These are phyloP conservation scores for Erynnis tages DNA, from an alignment of 2,888 invertebrate species.

Conservation along the genomic window DNA sequence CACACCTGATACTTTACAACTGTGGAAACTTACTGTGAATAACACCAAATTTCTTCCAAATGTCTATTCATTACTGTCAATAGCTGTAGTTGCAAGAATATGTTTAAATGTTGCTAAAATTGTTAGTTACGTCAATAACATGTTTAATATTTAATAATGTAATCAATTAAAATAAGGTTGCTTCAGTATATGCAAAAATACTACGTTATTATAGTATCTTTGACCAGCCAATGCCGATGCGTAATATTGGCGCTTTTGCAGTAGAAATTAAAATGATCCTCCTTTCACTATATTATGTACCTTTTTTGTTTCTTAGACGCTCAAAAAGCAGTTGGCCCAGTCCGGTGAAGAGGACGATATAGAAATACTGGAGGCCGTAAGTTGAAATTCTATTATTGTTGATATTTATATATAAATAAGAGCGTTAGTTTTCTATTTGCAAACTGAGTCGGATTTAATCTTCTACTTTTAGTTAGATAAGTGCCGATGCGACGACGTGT, in stretches of 20 bases:
- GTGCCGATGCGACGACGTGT: no score
- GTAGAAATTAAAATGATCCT: no score
- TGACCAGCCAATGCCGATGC: no score
- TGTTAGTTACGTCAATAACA: not conserved
- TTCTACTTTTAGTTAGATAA: no score
- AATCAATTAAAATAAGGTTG: not conserved
- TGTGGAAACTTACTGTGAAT: slow-evolving; percentile 3
- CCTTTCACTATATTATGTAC: no score
- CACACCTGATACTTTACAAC: not conserved
- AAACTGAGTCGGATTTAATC: no score
- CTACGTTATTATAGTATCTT: no score
- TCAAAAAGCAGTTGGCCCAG: slow-evolving; percentile 69
- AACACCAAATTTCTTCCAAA: slow-evolving; percentile 9
- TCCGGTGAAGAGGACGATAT: slow-evolving; percentile 66
- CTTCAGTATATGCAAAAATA: slow-evolving; percentile 12
- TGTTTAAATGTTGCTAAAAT: not conserved
- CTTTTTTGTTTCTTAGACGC: slow-evolving; percentile 49
- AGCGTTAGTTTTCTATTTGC: no score
- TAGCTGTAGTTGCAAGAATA: slow-evolving; percentile 3
- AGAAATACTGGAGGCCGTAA: slow-evolving; percentile 63
- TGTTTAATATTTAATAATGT: not conserved
- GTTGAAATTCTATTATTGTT: no score
- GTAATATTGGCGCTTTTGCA: slow-evolving; percentile 7
- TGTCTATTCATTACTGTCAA: not conserved
- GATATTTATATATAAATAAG: no score